Evolutionary conservation across 1,140 invertebrate species (phyloP), one percentile per base, ranked within the genome.

Genomic region (Acromyrmex echinatior): DNA sequence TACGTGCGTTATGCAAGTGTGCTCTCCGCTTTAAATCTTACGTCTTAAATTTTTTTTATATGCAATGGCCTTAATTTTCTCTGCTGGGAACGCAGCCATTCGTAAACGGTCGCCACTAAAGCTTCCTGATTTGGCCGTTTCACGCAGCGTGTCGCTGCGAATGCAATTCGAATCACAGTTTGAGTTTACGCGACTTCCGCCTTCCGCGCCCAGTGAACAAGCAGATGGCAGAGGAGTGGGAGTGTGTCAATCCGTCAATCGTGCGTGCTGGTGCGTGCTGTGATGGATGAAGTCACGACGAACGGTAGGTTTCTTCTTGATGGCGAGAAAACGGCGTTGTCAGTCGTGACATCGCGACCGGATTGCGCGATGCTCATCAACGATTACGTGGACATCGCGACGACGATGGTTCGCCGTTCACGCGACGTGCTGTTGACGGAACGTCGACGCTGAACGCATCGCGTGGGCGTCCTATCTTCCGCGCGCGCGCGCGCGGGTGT

Each of bases 201-300:
- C 39, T 45, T 10, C 39, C 39, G 39, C 39, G 9, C 0, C 39
- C 39, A 45, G 0, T 39, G 35, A 6, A 7, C 35, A 9, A 90
- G 62, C 21, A 35, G n/a, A 60, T 28, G 79, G 25, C 35, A 25
- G 45, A 35, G 86, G 88, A 90, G 88, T 90, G 73, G 92, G 91
- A 93, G 92, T 88, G 86, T 87, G 88, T 92, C 88, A 91, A 92
- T 92, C 82, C 86, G 89, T 92, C 88, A 91, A 92, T 92, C 82
- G 86, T 92, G 92, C 88, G 92, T 94, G 92, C 93, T 88, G 92
- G 86, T 92, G 92, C 87, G 93, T 94, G 92, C 93, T 86, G 92
- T 94, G 91, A 95, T 94, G 94, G 94, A 95, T 87, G 92, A 94
- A 92, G 90, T 91, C 85, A 91, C 91, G 74, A 92, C 87, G 73